Evolutionary conservation across 1,140 invertebrate species (phyloP).

Genomic region (Papilio polytes): DNA sequence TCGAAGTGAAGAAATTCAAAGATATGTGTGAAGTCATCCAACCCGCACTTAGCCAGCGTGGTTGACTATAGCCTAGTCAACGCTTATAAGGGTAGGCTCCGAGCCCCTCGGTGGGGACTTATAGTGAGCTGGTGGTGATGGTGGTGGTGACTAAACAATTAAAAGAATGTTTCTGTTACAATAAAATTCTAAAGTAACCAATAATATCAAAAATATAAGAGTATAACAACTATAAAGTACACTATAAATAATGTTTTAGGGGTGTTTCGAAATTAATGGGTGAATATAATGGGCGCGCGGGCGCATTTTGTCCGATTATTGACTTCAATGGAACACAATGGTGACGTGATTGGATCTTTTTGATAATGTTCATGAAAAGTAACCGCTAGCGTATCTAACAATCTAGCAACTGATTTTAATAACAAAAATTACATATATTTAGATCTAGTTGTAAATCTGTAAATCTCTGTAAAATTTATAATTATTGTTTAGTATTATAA

Average conservation of each 20-base stretch:
- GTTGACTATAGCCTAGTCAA: no score
- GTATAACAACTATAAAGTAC: constrained; percentile 20
- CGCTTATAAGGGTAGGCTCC: no score
- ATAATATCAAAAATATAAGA: constrained; percentile 21
- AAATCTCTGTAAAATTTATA: no score
- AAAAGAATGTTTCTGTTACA: background rate
- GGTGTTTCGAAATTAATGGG: constrained; percentile 34
- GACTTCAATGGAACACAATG: constrained; percentile 34
- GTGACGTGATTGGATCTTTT: constrained; percentile 37
- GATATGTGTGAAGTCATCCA: no score
- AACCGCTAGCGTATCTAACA: background rate
- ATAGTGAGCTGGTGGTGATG: no score
- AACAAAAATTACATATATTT: no score
- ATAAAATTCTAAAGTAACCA: background rate
- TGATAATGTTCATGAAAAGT: constrained; percentile 8
- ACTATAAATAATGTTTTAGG: constrained; percentile 37
- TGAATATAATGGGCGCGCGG: constrained; percentile 27
- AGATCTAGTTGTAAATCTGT: no score
- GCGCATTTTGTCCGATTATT: constrained; percentile 37
- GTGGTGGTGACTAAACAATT: no score
- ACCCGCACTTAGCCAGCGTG: no score
- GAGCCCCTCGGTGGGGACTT: no score
- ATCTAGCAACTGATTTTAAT: background rate
- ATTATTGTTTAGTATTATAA: no score
- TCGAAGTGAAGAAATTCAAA: no score